phyloP scores from a whole-genome alignment of 2,113 vertebrate genomes.

The Elachura formosa region DNA sequence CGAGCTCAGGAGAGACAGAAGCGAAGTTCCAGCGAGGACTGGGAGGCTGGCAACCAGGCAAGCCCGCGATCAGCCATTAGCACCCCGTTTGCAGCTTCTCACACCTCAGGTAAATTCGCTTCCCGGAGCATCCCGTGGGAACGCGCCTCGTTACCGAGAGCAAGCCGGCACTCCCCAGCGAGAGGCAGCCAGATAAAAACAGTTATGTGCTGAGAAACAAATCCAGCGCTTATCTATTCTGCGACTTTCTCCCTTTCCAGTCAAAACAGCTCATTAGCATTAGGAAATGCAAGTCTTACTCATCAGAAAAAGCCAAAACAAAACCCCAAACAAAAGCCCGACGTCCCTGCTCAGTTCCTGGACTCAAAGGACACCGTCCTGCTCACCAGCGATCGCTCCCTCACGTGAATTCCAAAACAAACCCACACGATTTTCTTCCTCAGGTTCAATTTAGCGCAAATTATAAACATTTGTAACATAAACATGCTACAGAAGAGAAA shows the following conservation, averaged over 20 bases:
- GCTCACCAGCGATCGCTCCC: not conserved
- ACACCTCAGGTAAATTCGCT: not conserved
- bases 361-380: not conserved
- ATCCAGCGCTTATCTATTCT: not conserved
- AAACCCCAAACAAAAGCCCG: not conserved
- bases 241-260: not conserved
- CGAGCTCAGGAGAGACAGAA: not conserved
- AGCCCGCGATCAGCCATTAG: not conserved
- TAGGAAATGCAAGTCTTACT: not conserved
- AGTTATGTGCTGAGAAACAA: not conserved
- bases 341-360: not conserved
- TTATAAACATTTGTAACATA: not conserved
- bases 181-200: not conserved
- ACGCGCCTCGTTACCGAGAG: not conserved
- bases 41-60: not conserved
- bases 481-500: not conserved
- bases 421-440: not conserved
- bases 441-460: not conserved
- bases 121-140: not conserved
- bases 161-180: not conserved
- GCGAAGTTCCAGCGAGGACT: not conserved
- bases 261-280: constrained; percentile 5
- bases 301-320: not conserved
- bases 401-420: not conserved
- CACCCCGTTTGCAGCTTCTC: not conserved